phyloP scores from a whole-genome alignment of 2,113 vertebrate species.

The Gnathonemus echidnorhynchus region DNA sequence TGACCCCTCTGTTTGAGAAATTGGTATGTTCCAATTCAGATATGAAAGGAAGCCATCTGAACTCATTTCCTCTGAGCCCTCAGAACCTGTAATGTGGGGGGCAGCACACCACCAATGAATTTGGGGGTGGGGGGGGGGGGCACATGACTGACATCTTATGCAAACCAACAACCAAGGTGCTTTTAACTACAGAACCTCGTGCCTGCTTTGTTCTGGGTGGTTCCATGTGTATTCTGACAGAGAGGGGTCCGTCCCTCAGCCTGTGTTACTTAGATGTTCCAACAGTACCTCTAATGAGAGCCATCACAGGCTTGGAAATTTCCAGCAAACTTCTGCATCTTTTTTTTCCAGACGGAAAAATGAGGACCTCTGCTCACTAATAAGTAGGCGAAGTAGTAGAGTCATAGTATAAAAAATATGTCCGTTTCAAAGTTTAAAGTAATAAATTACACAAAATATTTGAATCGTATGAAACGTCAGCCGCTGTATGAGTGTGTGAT shows the following conservation, averaged over 20 bases:
- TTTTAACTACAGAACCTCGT: neutral
- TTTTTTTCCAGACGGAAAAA: neutral
- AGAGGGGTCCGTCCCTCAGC: neutral
- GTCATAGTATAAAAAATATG: neutral
- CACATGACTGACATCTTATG: neutral
- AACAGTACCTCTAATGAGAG: conserved; percentile 2
- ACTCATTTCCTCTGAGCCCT: neutral
- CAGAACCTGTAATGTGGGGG: neutral
- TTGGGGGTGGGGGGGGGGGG: neutral
- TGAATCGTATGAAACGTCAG: neutral
- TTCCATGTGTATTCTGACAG: neutral
- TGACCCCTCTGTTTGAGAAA: neutral
- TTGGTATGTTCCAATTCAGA: neutral
- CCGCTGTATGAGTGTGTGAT: neutral
- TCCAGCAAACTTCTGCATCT: neutral
- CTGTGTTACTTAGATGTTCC: neutral
- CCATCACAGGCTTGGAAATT: neutral
- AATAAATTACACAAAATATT: neutral
- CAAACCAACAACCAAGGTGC: neutral
- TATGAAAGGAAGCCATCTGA: neutral
- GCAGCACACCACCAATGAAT: neutral
- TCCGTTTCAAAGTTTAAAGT: neutral
- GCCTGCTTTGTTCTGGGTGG: neutral
- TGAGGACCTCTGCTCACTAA: neutral
- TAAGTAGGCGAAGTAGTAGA: neutral